These are phyloP conservation scores for Crotalus horridus DNA, from an alignment of 2,113 vertebrate species.

Conservation along the genomic window DNA sequence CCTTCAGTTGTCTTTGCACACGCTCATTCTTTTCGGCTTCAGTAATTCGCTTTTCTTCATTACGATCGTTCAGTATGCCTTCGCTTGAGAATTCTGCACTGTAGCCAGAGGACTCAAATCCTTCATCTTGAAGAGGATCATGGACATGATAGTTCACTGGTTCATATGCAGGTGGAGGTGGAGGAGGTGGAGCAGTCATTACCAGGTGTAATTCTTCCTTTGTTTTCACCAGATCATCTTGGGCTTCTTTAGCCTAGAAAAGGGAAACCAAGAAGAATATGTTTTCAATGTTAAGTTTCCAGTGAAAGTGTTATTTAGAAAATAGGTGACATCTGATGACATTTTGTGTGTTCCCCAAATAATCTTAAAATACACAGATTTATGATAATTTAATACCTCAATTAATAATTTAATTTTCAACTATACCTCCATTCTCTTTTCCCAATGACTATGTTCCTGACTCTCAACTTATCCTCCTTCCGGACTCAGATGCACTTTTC, in stretches of 20 bases:
- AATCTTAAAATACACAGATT: background rate
- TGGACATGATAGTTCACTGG: conserved; percentile 73
- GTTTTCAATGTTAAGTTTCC: background rate
- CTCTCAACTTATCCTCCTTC: background rate
- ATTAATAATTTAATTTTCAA: background rate
- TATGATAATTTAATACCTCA: background rate
- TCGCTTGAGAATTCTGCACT: conserved; percentile 85
- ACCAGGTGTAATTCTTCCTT: conserved; percentile 86
- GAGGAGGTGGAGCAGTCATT: conserved; percentile 77
- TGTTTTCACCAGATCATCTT: conserved; percentile 86
- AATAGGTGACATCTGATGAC: background rate
- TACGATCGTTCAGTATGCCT: conserved; percentile 82
- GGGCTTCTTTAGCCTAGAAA: conserved; percentile 82
- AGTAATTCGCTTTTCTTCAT: conserved; percentile 85
- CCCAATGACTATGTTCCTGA: background rate
- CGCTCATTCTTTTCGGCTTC: conserved; percentile 94
- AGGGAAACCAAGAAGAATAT: conserved; percentile 7
- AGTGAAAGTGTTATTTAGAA: background rate
- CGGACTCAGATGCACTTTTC: background rate
- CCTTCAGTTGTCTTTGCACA: conserved; percentile 88
- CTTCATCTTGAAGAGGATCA: conserved; percentile 80
- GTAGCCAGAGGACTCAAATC: conserved; percentile 77
- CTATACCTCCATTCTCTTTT: background rate
- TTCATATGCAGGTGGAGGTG: conserved; percentile 79
- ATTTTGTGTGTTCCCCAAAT: background rate